These are phyloP conservation scores for Gopherus flavomarginatus DNA, from an alignment of 2,113 vertebrate species.

Conservation along the genomic window DNA sequence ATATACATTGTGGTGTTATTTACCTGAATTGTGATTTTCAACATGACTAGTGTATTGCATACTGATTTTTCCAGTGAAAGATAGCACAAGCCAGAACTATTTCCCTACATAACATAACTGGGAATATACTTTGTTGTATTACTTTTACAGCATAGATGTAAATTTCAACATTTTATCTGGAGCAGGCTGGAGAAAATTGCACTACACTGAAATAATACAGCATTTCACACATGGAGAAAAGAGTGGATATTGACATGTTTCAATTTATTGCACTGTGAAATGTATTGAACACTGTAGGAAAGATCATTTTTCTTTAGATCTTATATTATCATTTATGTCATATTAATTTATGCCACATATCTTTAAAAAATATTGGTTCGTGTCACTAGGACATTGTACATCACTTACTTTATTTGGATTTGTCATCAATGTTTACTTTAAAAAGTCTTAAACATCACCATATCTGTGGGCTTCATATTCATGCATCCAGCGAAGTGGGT, in stretches of 20 bases:
- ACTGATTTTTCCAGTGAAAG: background rate
- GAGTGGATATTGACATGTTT: background rate
- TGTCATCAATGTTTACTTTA: background rate
- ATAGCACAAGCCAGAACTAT: background rate
- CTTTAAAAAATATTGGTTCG: background rate
- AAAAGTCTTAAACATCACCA: background rate
- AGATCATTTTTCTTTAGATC: slow-evolving; percentile 44
- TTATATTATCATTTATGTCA: background rate
- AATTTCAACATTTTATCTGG: slow-evolving; percentile 35
- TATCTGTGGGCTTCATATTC: background rate
- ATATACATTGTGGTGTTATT: background rate
- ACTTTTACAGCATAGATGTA: background rate
- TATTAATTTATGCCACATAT: background rate
- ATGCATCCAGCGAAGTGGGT: too few relatives aligned
- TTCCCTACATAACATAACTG: background rate
- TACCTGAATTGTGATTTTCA: background rate
- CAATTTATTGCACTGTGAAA: slow-evolving; percentile 10
- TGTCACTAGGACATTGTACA: slow-evolving; percentile 1
- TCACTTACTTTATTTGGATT: background rate
- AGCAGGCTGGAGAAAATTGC: slow-evolving; percentile 39
- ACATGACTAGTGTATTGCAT: background rate
- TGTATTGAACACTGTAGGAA: background rate
- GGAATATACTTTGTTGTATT: background rate
- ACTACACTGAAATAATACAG: background rate
- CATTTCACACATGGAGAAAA: slow-evolving; percentile 12